Evolutionary conservation across 1,140 invertebrate species (phyloP), one percentile per base, ranked within the genome.

Genomic region (Aleiodes sp.): DNA sequence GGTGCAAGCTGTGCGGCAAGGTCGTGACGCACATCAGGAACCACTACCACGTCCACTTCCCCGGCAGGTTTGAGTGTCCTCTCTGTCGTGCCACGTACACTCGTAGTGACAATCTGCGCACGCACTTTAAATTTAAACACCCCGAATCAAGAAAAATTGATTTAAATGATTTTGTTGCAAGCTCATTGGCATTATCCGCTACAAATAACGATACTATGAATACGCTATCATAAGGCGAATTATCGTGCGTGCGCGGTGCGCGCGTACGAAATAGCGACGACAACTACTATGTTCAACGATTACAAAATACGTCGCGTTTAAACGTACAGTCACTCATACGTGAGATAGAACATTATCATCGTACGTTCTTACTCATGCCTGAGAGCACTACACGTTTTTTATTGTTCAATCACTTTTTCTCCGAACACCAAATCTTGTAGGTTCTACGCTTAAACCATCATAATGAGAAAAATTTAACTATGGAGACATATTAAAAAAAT

Each of bases 41-140:
- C 89, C 93, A 94, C 89, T 94, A 94, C 89, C 93, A 94, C 88
- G 93, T 94, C 86, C 93, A 94, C 88, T 94, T 94, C 88, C 93
- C 93, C 76, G 93, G 93, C 82, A 91, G 92, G 82, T 94, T 94
- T 89, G 92, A 94, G 89, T 94, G 93, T 87, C 93, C 93, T 82
- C 90, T 94, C 82, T 94, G 93, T 88, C 91, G 91, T 84, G 92
- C 93, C 81, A 94, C 92, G 75, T 94, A 94, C 88, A 94, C 93
- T 81, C 91, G 93, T 87, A 94, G 92, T 85, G 93, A 94, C 88
- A 94, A 94, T 86, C 89, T 94, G 86, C 92, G 93, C 82, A 93
- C 93, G 81, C 93, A 94, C 88, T 94, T 92, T 90, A 94, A 94
- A 88, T 93, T 93, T 88, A 94, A 94, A 88, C 93, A 94, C 88